These are phyloP conservation scores for Corynorhinus townsendii DNA, from an alignment of 2,113 vertebrate genomes.

Conservation along the genomic window DNA sequence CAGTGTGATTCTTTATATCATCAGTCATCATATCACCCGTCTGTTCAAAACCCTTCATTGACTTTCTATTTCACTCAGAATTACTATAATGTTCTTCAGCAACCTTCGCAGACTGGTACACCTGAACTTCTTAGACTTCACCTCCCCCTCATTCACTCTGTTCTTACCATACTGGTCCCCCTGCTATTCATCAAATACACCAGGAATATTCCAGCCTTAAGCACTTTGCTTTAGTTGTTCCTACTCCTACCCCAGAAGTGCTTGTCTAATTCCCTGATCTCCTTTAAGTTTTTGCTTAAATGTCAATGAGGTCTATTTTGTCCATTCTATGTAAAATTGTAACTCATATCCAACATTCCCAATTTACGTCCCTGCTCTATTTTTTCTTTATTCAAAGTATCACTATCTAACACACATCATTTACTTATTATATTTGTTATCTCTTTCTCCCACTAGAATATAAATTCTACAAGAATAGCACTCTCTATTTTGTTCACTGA, in stretches of 20 bases:
- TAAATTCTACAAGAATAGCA: neutral
- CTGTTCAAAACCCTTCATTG: neutral
- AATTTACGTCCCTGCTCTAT: neutral
- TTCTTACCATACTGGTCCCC: neutral
- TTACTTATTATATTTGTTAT: constrained; percentile 21
- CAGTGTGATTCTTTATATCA: constrained; percentile 24
- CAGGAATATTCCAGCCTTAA: neutral
- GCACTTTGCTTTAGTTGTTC: neutral
- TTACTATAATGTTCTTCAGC: neutral
- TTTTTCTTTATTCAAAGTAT: constrained; percentile 4
- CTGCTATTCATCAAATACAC: neutral
- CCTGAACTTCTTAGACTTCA: neutral
- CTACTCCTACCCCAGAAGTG: neutral
- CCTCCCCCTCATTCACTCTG: neutral
- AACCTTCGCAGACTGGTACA: neutral
- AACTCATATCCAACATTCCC: neutral
- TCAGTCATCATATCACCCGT: neutral
- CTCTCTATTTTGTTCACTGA: neutral
- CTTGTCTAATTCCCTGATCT: neutral
- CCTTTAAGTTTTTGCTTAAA: constrained; percentile 32
- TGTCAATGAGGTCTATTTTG: neutral
- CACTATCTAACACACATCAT: neutral
- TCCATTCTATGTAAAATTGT: neutral
- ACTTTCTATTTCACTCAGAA: neutral
- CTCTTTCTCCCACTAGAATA: neutral